Conservation (phyloP, 2,888 invertebrate genomes). For the Lissonota sp. region DNA sequence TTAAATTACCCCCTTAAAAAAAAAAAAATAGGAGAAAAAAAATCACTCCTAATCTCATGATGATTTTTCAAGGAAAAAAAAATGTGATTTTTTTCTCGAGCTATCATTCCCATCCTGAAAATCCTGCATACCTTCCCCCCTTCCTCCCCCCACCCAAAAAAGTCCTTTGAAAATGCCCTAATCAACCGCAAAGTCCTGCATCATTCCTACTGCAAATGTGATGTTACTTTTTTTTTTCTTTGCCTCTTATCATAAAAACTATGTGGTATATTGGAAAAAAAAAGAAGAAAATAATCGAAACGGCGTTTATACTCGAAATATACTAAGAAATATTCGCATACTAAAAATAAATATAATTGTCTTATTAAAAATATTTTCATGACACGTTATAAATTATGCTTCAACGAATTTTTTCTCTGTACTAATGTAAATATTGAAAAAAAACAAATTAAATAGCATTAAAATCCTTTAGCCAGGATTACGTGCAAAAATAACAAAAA, state of each 20-base stretch:
- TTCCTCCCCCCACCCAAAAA: slow-evolving; percentile 1
- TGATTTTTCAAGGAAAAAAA: slow-evolving; percentile 9
- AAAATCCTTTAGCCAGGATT: too few species aligned
- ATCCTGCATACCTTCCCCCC: background rate
- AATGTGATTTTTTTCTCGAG: background rate
- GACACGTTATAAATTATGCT: slow-evolving; percentile 37
- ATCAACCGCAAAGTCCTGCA: slow-evolving; percentile 15
- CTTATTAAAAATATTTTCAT: slow-evolving; percentile 36
- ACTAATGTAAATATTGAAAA: slow-evolving; percentile 62
- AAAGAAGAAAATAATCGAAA: slow-evolving; percentile 20
- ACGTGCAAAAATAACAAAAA: too few species aligned
- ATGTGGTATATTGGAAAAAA: background rate
- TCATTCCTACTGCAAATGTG: slow-evolving; percentile 54
- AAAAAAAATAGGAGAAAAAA: background rate
- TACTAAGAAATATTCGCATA: slow-evolving; percentile 43
- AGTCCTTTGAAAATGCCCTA: slow-evolving; percentile 32
- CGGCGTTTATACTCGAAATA: slow-evolving; percentile 41
- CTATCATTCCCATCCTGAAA: background rate
- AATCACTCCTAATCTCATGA: background rate
- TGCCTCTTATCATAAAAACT: slow-evolving; percentile 14
- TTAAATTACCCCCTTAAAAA: slow-evolving; percentile 49
- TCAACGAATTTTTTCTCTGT: slow-evolving; percentile 54
- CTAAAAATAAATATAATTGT: slow-evolving; percentile 45
- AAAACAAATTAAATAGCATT: too few species aligned
- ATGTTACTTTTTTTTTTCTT: slow-evolving; percentile 30